phyloP scores from a whole-genome alignment of 2,888 invertebrate species.

The Mesorhabditis spiculigera region DNA sequence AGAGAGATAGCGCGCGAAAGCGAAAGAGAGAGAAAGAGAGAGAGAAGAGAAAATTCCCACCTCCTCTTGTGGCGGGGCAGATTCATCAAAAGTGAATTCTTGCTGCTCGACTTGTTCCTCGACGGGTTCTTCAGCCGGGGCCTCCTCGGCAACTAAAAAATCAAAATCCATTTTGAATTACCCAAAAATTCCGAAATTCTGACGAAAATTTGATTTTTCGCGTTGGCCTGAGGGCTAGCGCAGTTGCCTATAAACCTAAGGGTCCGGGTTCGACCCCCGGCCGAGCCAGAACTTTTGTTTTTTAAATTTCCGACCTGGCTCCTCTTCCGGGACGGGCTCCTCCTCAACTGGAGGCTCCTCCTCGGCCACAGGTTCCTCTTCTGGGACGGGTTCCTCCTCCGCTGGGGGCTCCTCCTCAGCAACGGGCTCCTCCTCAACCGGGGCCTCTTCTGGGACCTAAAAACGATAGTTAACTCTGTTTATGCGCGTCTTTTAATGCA shows the following conservation, averaged over 20 bases:
- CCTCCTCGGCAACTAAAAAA: background rate
- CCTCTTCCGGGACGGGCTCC: background rate
- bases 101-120: background rate
- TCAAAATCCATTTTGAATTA: too few species aligned
- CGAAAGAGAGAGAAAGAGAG: too few species aligned
- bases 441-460: slow-evolving; percentile 10
- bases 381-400: slow-evolving; percentile 24
- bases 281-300: slow-evolving; percentile 8
- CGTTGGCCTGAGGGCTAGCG: too few species aligned
- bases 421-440: slow-evolving; percentile 29
- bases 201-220: too few species aligned
- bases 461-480: too few species aligned
- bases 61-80: background rate
- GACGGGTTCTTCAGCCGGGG: background rate
- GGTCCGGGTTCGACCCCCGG: too few species aligned
- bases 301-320: background rate
- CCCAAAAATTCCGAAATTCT: too few species aligned
- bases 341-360: slow-evolving; percentile 9
- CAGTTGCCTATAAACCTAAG: too few species aligned
- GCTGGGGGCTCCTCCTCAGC: slow-evolving; percentile 22
- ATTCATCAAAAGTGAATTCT: slow-evolving; percentile 1
- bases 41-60: background rate
- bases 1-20: too few species aligned
- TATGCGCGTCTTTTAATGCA: too few species aligned
- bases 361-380: slow-evolving; percentile 20